Evolutionary conservation across 2,888 invertebrate genomes (phyloP).

Genomic region (Helleia helle): DNA sequence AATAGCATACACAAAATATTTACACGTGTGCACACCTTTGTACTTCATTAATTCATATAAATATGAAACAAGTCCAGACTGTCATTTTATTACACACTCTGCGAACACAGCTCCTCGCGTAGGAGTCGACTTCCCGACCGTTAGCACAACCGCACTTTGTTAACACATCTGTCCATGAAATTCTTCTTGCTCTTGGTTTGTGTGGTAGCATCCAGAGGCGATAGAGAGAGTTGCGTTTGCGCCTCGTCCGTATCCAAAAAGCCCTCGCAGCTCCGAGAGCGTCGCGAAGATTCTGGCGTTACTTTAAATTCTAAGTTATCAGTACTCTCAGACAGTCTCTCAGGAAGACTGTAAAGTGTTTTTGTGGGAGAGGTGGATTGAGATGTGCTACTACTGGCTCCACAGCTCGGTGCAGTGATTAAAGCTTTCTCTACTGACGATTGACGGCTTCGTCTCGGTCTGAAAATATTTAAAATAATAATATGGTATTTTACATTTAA

Average conservation of each 20-base stretch:
- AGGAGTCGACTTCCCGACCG: conserved; percentile 41
- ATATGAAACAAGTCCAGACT: conserved; percentile 58
- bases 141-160: conserved; percentile 85
- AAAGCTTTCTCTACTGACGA: conserved; percentile 53
- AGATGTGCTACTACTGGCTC: conserved; percentile 49
- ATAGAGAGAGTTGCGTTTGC: conserved; percentile 72
- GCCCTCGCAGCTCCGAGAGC: conserved; percentile 77
- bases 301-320: conserved; percentile 46
- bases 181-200: conserved; percentile 82
- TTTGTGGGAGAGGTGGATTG: conserved; percentile 59
- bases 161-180: conserved; percentile 89
- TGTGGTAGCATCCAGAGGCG: conserved; percentile 71
- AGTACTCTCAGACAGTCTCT: conserved; percentile 56
- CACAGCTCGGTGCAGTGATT: conserved; percentile 55
- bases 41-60: conserved; percentile 65
- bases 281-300: conserved; percentile 47
- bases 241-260: conserved; percentile 69
- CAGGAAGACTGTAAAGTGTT: conserved; percentile 55
- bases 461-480: no score
- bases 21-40: conserved; percentile 68
- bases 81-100: conserved; percentile 57
- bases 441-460: conserved; percentile 63
- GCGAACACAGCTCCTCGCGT: conserved; percentile 30
- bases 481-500: no score
- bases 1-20: conserved; percentile 61